Conservation (phyloP, 2,888 invertebrate species). For the Agriotes lineatus region DNA sequence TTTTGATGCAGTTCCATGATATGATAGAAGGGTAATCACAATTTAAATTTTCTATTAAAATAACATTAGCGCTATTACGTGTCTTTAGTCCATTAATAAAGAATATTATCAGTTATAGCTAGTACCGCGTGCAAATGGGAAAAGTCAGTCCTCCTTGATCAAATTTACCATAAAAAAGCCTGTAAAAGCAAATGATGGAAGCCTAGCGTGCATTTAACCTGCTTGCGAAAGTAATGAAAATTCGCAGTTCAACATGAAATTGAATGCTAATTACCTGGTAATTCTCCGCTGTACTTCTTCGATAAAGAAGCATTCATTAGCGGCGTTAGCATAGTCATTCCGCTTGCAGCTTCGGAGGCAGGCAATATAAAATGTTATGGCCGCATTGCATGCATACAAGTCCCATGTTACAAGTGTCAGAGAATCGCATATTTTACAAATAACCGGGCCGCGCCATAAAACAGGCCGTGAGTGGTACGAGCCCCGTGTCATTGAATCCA, state of each 20-base stretch:
- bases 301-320: conserved; percentile 17
- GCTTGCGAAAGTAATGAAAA: background rate
- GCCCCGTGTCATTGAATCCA: conserved; percentile 54
- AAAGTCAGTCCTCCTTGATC: no score
- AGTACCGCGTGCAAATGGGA: no score
- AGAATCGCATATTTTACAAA: conserved; percentile 59
- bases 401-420: conserved; percentile 59
- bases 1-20: no score
- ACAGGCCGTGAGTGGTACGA: conserved; percentile 54
- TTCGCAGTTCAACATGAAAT: background rate
- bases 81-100: no score
- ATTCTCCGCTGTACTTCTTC: conserved; percentile 10
- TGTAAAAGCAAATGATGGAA: no score
- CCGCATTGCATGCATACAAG: conserved; percentile 57
- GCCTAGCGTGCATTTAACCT: background rate
- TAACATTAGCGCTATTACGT: no score
- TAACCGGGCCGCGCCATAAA: conserved; percentile 48
- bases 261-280: conserved; percentile 12
- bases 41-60: no score
- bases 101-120: no score
- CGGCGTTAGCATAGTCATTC: conserved; percentile 26
- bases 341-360: conserved; percentile 27
- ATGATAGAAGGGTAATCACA: no score
- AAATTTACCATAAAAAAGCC: no score
- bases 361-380: conserved; percentile 53